Percentiles rank a stretch among this genome's conserved stretches.
Evolutionary conservation across 1,140 invertebrate species (phyloP).

Genomic region (Drosophila ogumai): DNA sequence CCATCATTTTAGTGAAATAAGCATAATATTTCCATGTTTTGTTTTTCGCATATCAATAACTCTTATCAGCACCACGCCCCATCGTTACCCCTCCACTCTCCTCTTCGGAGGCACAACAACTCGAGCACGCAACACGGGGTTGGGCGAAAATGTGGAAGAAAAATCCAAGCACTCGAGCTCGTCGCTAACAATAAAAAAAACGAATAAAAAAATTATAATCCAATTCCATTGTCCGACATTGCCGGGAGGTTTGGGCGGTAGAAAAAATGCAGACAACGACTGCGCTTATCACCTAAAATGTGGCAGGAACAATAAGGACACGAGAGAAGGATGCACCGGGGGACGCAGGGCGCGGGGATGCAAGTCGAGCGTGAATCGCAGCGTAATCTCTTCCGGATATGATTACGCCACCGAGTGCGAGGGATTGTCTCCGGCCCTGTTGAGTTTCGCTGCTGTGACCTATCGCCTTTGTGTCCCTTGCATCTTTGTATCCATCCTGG

Average conservation of each 20-base stretch:
- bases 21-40: slow-evolving; percentile 46
- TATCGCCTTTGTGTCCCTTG: slow-evolving; percentile 73
- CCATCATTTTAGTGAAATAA: slow-evolving; percentile 44
- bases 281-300: slow-evolving; percentile 77
- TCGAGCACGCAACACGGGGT: slow-evolving; percentile 60
- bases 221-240: slow-evolving; percentile 70
- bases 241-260: neutral
- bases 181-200: slow-evolving; percentile 26
- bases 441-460: slow-evolving; percentile 68
- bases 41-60: slow-evolving; percentile 70
- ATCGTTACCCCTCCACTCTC: slow-evolving; percentile 18
- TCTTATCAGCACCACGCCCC: slow-evolving; percentile 51
- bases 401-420: slow-evolving; percentile 76
- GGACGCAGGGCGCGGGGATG: slow-evolving; percentile 11
- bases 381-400: slow-evolving; percentile 81
- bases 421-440: slow-evolving; percentile 46
- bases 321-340: slow-evolving; percentile 24
- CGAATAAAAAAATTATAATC: slow-evolving; percentile 63
- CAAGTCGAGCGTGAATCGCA: slow-evolving; percentile 73
- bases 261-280: slow-evolving; percentile 51
- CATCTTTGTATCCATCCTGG: slow-evolving; percentile 48
- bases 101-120: slow-evolving; percentile 42
- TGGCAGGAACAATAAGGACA: slow-evolving; percentile 38
- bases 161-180: slow-evolving; percentile 44
- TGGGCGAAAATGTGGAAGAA: slow-evolving; percentile 12